Conservation (phyloP, 2,888 invertebrate species). For the Campoplex capitator region DNA sequence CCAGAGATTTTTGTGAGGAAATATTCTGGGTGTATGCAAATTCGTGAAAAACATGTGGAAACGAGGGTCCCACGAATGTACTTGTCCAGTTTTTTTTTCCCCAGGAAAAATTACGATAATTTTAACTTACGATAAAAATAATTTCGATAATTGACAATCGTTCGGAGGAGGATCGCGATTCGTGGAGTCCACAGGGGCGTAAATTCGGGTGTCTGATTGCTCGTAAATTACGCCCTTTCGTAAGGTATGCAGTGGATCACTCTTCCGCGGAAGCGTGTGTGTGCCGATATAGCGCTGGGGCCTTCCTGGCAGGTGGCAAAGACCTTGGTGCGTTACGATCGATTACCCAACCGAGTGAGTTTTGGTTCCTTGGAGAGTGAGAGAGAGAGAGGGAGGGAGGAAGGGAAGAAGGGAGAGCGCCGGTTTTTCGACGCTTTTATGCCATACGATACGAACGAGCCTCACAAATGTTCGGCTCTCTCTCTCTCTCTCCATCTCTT, state of each 20-base stretch:
- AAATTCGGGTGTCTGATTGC: neutral
- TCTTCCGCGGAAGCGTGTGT: constrained; percentile 35
- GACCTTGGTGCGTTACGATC: constrained; percentile 81
- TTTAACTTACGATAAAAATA: no score
- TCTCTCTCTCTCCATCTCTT: neutral
- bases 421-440: constrained; percentile 59
- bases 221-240: neutral
- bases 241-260: neutral
- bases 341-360: constrained; percentile 79
- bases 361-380: constrained; percentile 62
- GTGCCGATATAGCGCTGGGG: constrained; percentile 23
- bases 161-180: neutral
- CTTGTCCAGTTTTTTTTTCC: no score
- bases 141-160: no score
- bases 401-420: neutral
- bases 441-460: constrained; percentile 42
- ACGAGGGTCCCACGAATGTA: no score
- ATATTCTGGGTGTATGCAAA: no score
- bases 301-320: constrained; percentile 79
- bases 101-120: no score
- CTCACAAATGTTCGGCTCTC: constrained; percentile 26
- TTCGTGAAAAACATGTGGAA: no score
- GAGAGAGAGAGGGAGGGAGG: constrained; percentile 19
- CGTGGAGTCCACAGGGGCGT: neutral
- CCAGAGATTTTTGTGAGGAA: no score